These are phyloP conservation scores for Stichopus chloronotus DNA, from an alignment of 35 echinoderm and acorn worm genomes.

Conservation along the genomic window DNA sequence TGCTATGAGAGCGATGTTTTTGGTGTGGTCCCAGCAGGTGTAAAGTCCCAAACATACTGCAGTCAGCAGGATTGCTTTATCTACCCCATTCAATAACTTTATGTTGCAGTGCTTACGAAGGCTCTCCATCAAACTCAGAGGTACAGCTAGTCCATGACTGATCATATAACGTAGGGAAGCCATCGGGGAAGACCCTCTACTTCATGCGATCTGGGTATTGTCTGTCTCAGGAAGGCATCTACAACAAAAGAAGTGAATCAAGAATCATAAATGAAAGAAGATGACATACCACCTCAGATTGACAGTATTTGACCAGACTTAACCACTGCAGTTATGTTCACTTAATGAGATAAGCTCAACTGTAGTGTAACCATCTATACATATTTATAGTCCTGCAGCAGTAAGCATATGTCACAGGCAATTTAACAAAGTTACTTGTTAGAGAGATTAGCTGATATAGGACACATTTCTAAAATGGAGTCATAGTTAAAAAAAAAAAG, in stretches of 20 bases:
- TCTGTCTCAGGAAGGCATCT: neutral
- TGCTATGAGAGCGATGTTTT: constrained; percentile 69
- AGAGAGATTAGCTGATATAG: too few relatives aligned
- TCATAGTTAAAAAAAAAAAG: too few relatives aligned
- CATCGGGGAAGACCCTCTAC: constrained; percentile 53
- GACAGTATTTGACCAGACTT: too few relatives aligned
- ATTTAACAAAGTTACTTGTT: too few relatives aligned
- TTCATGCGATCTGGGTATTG: neutral
- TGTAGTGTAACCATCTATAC: too few relatives aligned
- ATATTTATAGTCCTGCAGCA: too few relatives aligned
- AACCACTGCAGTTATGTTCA: too few relatives aligned
- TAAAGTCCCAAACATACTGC: constrained; percentile 84
- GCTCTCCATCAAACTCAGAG: constrained; percentile 64
- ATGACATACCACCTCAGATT: too few relatives aligned
- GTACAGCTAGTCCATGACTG: constrained; percentile 81
- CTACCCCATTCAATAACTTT: constrained; percentile 65
- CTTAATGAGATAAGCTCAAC: too few relatives aligned
- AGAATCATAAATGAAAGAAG: neutral
- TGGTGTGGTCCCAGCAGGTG: constrained; percentile 79
- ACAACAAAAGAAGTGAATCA: neutral
- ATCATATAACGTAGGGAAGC: constrained; percentile 78
- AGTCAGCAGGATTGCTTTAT: constrained; percentile 72
- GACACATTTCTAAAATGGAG: too few relatives aligned
- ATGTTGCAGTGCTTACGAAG: constrained; percentile 71
- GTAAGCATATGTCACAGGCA: too few relatives aligned